Conservation (phyloP, 1,140 invertebrate genomes). For the Diorhabda elongata region DNA sequence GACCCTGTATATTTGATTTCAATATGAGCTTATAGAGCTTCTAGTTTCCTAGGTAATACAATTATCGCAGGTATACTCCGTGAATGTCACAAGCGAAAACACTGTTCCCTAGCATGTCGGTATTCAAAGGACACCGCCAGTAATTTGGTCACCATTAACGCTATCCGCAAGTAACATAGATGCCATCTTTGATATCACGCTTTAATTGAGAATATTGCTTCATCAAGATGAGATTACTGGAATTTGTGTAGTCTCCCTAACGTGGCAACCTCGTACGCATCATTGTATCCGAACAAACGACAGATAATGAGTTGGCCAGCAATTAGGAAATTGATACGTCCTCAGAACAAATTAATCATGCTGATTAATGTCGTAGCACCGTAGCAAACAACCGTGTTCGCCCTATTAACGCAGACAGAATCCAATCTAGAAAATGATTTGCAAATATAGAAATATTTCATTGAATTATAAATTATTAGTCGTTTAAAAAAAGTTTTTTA, state of each 20-base stretch:
- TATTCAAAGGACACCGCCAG: not conserved
- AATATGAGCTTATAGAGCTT: too few relatives aligned
- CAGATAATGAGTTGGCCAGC: constrained; percentile 10
- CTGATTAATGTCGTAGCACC: not conserved
- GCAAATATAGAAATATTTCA: too few relatives aligned
- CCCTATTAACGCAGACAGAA: too few relatives aligned
- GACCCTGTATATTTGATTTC: too few relatives aligned
- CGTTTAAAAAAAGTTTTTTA: too few relatives aligned
- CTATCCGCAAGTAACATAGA: not conserved
- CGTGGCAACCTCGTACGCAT: not conserved
- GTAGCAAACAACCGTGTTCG: too few relatives aligned
- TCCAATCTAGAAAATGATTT: too few relatives aligned
- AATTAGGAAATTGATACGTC: constrained; percentile 15
- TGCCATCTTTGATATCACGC: constrained; percentile 12
- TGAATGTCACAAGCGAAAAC: too few relatives aligned
- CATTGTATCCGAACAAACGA: constrained; percentile 8
- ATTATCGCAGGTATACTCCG: too few relatives aligned
- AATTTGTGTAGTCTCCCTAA: not conserved
- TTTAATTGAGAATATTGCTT: constrained; percentile 10
- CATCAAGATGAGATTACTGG: constrained; percentile 5
- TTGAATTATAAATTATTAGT: too few relatives aligned
- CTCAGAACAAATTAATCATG: constrained; percentile 7
- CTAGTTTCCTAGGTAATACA: too few relatives aligned
- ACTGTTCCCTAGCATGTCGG: too few relatives aligned
- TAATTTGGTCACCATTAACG: constrained; percentile 4